A percentile compares a stretch with the other conserved stretches of the same genome.
These are phyloP conservation scores for Pardosa pseudoannulata DNA, from an alignment of 2,888 invertebrate genomes.

Conservation along the genomic window DNA sequence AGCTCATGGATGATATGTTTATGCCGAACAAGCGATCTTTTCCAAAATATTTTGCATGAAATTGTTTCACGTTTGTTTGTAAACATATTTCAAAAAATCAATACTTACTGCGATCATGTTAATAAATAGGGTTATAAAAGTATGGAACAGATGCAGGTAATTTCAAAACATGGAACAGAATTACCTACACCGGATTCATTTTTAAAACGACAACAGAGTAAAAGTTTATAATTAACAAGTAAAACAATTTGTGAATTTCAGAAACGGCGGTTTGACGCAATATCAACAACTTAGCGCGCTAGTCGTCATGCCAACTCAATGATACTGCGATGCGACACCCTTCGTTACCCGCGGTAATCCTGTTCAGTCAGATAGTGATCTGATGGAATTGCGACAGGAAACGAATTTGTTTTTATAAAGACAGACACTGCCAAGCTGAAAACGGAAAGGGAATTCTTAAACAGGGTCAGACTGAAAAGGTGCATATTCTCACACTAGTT, in stretches of 20 bases:
- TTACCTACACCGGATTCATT: not conserved
- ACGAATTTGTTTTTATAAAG: not conserved
- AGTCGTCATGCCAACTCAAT: conserved; percentile 62
- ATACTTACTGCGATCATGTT: not conserved
- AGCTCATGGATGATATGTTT: not conserved
- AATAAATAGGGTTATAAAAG: not conserved
- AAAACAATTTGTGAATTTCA: not conserved
- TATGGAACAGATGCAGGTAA: not conserved
- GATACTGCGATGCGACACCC: not conserved
- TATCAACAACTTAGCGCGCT: conserved; percentile 24
- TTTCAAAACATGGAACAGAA: not conserved
- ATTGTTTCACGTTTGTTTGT: not conserved
- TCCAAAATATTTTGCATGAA: not conserved
- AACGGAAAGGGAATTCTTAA: too few species aligned
- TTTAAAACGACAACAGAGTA: not conserved
- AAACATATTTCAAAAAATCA: not conserved
- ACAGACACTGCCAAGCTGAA: not conserved
- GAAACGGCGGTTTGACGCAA: conserved; percentile 17
- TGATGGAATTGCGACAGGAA: conserved; percentile 1
- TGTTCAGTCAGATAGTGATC: not conserved
- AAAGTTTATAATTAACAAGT: not conserved
- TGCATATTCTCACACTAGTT: too few species aligned
- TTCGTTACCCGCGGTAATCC: not conserved
- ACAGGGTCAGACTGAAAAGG: too few species aligned
- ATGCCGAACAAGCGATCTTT: not conserved